A percentile compares a stretch with the other conserved stretches of the same genome.
phyloP scores from a whole-genome alignment of 2,797 vertebrate species.

The Lepus oiostolus region DNA sequence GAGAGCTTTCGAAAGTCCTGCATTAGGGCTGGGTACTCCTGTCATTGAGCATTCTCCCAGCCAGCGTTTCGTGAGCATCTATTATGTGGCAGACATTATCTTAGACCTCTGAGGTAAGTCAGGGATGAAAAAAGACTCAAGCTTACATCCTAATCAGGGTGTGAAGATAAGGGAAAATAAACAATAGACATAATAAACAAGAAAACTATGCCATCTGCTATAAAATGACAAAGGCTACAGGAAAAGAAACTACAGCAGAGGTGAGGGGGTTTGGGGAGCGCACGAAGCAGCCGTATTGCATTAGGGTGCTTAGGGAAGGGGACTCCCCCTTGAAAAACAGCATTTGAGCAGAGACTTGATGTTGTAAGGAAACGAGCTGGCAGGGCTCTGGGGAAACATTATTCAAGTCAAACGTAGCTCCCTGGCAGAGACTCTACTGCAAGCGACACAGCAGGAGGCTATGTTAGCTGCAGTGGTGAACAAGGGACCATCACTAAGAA shows the following conservation, averaged over 20 bases:
- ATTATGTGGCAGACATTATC: background rate
- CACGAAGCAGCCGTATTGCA: accelerated
- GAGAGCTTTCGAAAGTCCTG: background rate
- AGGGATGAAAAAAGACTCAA: background rate
- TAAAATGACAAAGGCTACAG: background rate
- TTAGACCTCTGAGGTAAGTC: background rate
- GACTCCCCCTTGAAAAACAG: background rate
- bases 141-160: background rate
- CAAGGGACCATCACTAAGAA: background rate
- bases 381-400: background rate
- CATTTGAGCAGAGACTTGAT: background rate
- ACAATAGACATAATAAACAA: background rate
- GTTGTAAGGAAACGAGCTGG: background rate
- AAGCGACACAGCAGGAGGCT: background rate
- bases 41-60: background rate
- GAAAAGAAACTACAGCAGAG: background rate
- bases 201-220: background rate
- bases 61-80: background rate
- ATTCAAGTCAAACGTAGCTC: background rate
- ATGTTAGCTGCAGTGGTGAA: background rate
- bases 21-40: background rate
- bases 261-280: background rate
- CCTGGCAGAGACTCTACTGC: background rate
- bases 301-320: background rate
- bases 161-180: background rate